phyloP scores from a whole-genome alignment of 2,797 vertebrate genomes.

The Mormyrus hasselquistii region DNA sequence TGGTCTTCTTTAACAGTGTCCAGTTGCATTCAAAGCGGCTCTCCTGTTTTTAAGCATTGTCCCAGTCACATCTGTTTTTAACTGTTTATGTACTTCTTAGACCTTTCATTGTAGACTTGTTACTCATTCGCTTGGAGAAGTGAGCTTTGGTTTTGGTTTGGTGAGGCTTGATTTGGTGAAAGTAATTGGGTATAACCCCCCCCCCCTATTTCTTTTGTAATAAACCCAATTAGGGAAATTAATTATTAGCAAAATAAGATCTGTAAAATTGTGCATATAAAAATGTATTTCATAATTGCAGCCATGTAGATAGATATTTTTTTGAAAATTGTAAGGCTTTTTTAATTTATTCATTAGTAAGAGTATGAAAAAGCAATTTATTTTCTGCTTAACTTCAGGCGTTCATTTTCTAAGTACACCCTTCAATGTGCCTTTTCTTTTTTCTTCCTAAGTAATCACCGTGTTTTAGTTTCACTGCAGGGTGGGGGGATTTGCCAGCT shows the following conservation, averaged over 20 bases:
- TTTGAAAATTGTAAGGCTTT: neutral
- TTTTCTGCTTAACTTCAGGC: conserved; percentile 32
- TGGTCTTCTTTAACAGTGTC: neutral
- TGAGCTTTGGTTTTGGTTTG: neutral
- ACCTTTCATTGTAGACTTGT: neutral
- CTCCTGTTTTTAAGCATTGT: neutral
- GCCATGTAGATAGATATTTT: neutral
- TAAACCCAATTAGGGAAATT: neutral
- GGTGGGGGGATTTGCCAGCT: neutral
- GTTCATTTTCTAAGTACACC: conserved; percentile 11
- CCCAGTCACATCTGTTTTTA: neutral
- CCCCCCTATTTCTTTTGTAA: neutral
- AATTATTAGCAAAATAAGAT: neutral
- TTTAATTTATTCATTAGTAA: neutral
- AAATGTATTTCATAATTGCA: neutral
- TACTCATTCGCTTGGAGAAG: neutral
- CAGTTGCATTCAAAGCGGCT: neutral
- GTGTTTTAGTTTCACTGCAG: conserved; percentile 19
- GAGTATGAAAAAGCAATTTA: neutral
- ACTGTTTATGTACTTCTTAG: neutral
- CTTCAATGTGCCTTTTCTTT: conserved; percentile 38
- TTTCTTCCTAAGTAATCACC: conserved; percentile 36
- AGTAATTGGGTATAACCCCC: neutral
- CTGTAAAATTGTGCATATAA: neutral
- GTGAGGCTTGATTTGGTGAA: neutral